Conservation (phyloP, 1,140 invertebrate species). For the Drosophila bipectinata region DNA sequence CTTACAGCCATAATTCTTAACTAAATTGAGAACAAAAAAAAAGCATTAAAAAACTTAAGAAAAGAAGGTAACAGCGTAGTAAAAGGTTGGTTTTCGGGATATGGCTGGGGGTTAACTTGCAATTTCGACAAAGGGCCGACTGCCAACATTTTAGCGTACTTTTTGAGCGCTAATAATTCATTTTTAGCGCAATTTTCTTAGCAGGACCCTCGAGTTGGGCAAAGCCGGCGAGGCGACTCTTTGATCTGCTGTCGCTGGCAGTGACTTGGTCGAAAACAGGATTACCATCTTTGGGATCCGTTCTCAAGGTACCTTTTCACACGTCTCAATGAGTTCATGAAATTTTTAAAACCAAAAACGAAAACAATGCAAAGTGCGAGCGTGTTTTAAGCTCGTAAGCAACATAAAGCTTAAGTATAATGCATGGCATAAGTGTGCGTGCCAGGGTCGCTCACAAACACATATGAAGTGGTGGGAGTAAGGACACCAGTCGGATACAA, state of each 20-base stretch:
- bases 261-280: conserved; percentile 48
- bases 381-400: conserved; percentile 57
- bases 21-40: conserved; percentile 56
- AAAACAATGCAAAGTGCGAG: conserved; percentile 58
- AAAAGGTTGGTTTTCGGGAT: conserved; percentile 32
- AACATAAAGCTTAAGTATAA: conserved; percentile 76
- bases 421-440: conserved; percentile 68
- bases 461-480: background rate
- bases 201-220: conserved; percentile 22
- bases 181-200: conserved; percentile 77
- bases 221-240: conserved; percentile 3
- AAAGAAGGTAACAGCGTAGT: conserved; percentile 24
- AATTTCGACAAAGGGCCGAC: conserved; percentile 66
- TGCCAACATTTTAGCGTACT: conserved; percentile 60
- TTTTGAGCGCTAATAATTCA: conserved; percentile 77
- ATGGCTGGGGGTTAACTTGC: conserved; percentile 38
- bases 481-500: conserved; percentile 46
- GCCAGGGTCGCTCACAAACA: conserved; percentile 48
- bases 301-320: conserved; percentile 60
- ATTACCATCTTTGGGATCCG: conserved; percentile 53
- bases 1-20: conserved; percentile 69
- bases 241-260: conserved; percentile 28
- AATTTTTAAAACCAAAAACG: conserved; percentile 66
- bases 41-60: conserved; percentile 9
- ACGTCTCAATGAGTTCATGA: conserved; percentile 73